These are phyloP conservation scores for Dryobates pubescens DNA, from an alignment of 2,797 vertebrate genomes.

Conservation along the genomic window DNA sequence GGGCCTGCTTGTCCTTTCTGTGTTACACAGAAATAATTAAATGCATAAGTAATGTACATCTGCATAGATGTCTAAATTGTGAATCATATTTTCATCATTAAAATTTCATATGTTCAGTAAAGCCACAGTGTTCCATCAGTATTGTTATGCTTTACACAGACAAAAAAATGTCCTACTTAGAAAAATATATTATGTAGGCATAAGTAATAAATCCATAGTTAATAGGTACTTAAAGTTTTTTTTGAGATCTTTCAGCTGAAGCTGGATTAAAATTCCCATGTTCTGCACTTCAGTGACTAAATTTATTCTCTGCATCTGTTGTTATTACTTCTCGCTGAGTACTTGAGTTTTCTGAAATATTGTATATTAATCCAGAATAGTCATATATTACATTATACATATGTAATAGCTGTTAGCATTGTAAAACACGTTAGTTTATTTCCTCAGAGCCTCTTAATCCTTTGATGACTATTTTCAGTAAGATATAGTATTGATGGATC, in stretches of 20 bases:
- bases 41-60: constrained; percentile 37
- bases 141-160: constrained; percentile 1
- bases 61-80: constrained; percentile 20
- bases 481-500: not conserved
- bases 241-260: constrained; percentile 27
- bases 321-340: not conserved
- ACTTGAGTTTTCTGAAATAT: not conserved
- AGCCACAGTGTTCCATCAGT: not conserved
- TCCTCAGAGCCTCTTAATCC: not conserved
- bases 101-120: constrained; percentile 41
- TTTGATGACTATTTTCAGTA: fast-evolving
- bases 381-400: not conserved
- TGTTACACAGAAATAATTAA: constrained; percentile 16
- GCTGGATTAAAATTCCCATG: constrained; percentile 37
- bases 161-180: constrained; percentile 35
- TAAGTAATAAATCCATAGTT: constrained; percentile 47
- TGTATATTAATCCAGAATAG: not conserved
- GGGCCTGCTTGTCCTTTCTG: not conserved
- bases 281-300: constrained; percentile 25
- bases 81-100: constrained; percentile 25
- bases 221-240: constrained; percentile 40
- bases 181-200: constrained; percentile 4
- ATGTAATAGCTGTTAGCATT: constrained; percentile 4
- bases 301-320: constrained; percentile 42
- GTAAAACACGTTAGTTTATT: constrained; percentile 4